Evolutionary conservation across 2,797 vertebrate genomes (phyloP).

Genomic region (Galago senegalensis): DNA sequence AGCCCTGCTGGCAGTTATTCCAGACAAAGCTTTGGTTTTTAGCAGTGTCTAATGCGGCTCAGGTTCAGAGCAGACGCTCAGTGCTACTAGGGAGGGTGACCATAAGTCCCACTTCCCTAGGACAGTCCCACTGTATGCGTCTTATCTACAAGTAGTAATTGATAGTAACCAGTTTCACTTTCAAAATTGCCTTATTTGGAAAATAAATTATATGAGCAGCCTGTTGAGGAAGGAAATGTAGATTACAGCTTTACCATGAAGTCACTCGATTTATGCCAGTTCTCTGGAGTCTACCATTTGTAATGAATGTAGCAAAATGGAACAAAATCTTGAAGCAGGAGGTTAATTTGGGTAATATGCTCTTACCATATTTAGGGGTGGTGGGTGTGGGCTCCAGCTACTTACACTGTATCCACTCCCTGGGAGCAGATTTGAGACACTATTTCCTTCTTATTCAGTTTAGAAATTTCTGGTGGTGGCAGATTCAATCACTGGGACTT

Average conservation of each 20-base stretch:
- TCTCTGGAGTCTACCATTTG: neutral
- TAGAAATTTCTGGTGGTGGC: neutral
- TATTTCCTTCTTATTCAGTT: neutral
- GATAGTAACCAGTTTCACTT: neutral
- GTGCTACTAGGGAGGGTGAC: neutral
- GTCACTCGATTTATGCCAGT: neutral
- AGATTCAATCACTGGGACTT: neutral
- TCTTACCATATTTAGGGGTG: neutral
- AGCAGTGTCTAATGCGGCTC: neutral
- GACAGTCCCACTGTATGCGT: neutral
- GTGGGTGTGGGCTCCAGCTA: neutral
- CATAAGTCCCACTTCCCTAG: neutral
- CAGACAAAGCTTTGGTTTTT: neutral
- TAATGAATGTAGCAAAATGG: neutral
- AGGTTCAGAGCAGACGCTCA: neutral
- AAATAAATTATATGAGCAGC: neutral
- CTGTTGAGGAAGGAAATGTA: neutral
- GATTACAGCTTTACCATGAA: neutral
- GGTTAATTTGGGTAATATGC: neutral
- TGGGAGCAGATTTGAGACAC: neutral
- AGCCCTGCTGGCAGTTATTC: neutral
- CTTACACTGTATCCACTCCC: neutral
- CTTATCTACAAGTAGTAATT: neutral
- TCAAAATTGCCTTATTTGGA: neutral
- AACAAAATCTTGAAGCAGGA: slow-evolving; percentile 7